Evolutionary conservation across 2,797 vertebrate genomes (phyloP).

Genomic region (Poeciliopsis gracilis): DNA sequence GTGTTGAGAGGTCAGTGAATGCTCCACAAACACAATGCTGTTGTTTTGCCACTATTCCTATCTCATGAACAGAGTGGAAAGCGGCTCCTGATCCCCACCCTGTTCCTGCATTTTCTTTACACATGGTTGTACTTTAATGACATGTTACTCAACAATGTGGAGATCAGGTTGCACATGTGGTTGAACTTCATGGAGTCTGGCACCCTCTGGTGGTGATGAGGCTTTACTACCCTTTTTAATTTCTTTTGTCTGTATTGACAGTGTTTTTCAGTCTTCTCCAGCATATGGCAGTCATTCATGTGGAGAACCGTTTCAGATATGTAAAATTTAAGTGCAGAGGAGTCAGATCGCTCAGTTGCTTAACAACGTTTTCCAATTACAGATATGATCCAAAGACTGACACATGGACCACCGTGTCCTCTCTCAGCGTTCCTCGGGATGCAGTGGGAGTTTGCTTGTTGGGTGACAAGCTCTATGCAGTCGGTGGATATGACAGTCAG

Average conservation of each 20-base stretch:
- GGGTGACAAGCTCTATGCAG: slow-evolving; percentile 91
- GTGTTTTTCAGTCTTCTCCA: neutral
- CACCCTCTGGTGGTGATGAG: slow-evolving; percentile 73
- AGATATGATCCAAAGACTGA: slow-evolving; percentile 98
- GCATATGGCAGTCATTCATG: neutral
- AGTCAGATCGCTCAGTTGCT: neutral
- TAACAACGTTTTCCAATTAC: slow-evolving; percentile 28
- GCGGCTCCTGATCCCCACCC: slow-evolving; percentile 19
- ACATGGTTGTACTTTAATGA: slow-evolving; percentile 10
- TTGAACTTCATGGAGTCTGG: slow-evolving; percentile 52
- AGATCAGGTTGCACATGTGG: slow-evolving; percentile 18
- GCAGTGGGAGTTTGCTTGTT: slow-evolving; percentile 93
- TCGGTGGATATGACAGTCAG: slow-evolving; percentile 97
- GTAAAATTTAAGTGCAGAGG: neutral
- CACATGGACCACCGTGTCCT: slow-evolving; percentile 93
- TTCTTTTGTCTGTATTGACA: neutral
- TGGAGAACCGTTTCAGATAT: slow-evolving; percentile 4
- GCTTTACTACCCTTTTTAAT: neutral
- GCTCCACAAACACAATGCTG: slow-evolving; percentile 22
- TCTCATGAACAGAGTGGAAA: slow-evolving; percentile 1
- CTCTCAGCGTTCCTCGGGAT: slow-evolving; percentile 90
- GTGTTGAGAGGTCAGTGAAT: slow-evolving; percentile 89
- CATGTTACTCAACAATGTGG: neutral
- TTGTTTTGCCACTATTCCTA: slow-evolving; percentile 5
- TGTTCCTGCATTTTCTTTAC: slow-evolving; percentile 40